Base-by-base conservation (phyloP, 2,888 invertebrate genomes). In the Phorcus lineatus region DNA sequence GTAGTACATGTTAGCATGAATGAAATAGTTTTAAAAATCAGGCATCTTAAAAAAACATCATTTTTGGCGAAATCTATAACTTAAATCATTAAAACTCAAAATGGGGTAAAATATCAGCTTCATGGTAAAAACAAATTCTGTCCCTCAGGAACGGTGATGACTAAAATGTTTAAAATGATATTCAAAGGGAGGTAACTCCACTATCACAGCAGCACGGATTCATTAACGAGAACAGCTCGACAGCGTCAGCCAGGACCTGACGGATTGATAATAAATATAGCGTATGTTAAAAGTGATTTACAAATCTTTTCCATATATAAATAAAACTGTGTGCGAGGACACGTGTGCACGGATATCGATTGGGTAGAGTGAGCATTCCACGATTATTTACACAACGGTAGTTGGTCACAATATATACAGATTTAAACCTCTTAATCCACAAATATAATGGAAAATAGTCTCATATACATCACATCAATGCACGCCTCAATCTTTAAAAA, bases 241-340 rank as follows among this genome's bases (percentile, higher is more conserved):
- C 22, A 57, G 24, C 7, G 57, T 57, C 57, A 19, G 31, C 28
- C 36, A 28, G 24, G 36, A 36, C 70, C 40, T 70, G 40, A 70
- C 31, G 36, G 36, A n/a, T 19, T 19, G 19, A 70, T 36, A 36
- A 70, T 36, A 70, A 36, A 70, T 70, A 70, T 70, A 70, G 31
- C 70, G 36, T 40, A 36, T 70, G 70, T 70, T 19, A 70, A 70
- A 70, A 62, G 36, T 31, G 28, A 31, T 36, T 70, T 36, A 70
- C 36, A 70, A 70, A 70, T 70, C 36, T 70, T 70, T 70, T 70
- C 70, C 70, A 70, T 70, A 70, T 70, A 70, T 70, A 70, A 70
- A 70, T 70, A 70, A 31, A 40, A 70, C 16, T 11, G 70, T 31
- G 70, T 24, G 40, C 19, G 7, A 17, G 70, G 70, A 36, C 28